Base-by-base conservation (phyloP, 2,113 vertebrate genomes). In the Himantopus leucocephalus region DNA sequence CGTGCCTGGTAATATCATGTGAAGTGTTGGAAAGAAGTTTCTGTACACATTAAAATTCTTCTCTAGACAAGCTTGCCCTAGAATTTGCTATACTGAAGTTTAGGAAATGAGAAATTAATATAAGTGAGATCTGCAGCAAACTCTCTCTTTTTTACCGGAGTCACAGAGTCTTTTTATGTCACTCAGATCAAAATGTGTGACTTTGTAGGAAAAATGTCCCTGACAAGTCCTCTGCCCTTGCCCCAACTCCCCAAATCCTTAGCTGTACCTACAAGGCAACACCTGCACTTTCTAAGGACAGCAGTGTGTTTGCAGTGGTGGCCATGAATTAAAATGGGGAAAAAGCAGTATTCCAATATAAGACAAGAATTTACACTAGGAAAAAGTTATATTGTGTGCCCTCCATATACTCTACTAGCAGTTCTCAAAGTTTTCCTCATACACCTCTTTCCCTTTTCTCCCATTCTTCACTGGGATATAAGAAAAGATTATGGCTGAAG, bases 1-100 rank as follows among this genome's bases (percentile, higher is more conserved):
- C 12, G 12, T 88, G 95, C 80, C 92, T 97, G 77, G 63, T 95
- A 97, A 96, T 85, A 95, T 80, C 90, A 88, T 84, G 62, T 96
- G 85, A 96, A 97, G 94, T 94, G 41, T 83, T 90, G n/a, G n/a
- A 77, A 73, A 77, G 45, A 88, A 68, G 73, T 89, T 96, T 87
- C 84, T 82, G 47, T 80, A 67, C 30, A 52, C 39, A 45, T 50
- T 78, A 59, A 73, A 88, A 62, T 56, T 59, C 8, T 86, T 84
- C 47, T 91, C 8, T 39, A 89, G 80, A 56, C 5, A n/a, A 59
- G 12, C 29, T 92, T 91, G 29, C 35, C 16, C n/a, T 72, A 37
- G 20, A 72, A 74, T 85, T 64, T 75, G 8, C 74, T 80, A 20
- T 58, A n/a, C 43, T 91, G 71, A 91, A 77, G 39, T 63, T 47